Conservation (phyloP, 2,113 vertebrate species). For the Apodemus speciosus region DNA sequence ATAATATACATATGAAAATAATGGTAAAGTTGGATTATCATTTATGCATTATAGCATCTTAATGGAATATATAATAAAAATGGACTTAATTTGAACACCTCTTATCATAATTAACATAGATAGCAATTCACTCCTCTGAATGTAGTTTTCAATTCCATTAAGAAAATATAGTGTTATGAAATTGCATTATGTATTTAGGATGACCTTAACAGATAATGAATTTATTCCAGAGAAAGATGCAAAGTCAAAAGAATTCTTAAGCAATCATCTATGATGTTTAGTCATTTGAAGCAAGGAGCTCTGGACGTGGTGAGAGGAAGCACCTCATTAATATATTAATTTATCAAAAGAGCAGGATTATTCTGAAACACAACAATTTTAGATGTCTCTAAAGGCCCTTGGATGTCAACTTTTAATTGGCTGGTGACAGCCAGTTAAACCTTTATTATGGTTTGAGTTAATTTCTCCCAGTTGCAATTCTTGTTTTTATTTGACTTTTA, state of each 20-base stretch:
- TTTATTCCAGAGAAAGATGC: not conserved
- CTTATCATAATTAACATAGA: slow-evolving; percentile 32
- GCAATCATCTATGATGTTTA: not conserved
- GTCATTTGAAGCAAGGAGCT: not conserved
- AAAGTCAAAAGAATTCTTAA: slow-evolving; percentile 15
- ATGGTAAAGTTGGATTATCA: not conserved
- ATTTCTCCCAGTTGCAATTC: slow-evolving; percentile 6
- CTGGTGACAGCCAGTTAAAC: not conserved
- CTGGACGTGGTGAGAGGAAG: not conserved
- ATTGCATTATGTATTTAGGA: not conserved
- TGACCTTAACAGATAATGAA: not conserved
- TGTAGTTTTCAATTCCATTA: not conserved
- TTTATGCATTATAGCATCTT: not conserved
- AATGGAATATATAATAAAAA: slow-evolving; percentile 5
- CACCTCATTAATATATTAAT: not conserved
- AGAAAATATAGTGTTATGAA: not conserved
- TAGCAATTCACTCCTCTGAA: not conserved
- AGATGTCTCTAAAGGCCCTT: not conserved
- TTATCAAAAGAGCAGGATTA: not conserved
- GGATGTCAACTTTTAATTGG: not conserved
- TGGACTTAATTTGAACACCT: not conserved
- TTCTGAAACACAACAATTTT: not conserved
- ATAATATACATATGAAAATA: not conserved
- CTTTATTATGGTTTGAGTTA: slow-evolving; percentile 33
- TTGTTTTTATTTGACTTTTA: not conserved